Evolutionary conservation across 2,888 invertebrate genomes (phyloP).

Genomic region (Drosophila mayaguana): DNA sequence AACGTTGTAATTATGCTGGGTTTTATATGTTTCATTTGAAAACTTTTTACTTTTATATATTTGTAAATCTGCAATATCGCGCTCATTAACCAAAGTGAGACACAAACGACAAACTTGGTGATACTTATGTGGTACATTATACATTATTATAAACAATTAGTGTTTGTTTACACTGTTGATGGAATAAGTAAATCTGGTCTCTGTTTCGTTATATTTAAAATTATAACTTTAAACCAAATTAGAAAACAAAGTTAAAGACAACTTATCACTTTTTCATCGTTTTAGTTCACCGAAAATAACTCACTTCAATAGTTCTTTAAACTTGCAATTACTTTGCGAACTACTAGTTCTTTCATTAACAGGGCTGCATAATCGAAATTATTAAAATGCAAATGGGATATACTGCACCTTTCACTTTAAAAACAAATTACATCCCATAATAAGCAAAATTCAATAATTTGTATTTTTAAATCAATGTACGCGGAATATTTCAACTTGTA

Average conservation of each 20-base stretch:
- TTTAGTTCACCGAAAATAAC: conserved; percentile 67
- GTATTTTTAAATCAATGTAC: no score
- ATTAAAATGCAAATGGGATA: not conserved
- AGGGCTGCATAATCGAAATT: conserved; percentile 5
- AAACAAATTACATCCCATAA: no score
- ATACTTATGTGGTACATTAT: conserved; percentile 96
- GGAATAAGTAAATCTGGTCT: conserved; percentile 47
- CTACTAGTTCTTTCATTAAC: conserved; percentile 42
- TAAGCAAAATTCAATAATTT: no score
- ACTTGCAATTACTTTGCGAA: conserved; percentile 34
- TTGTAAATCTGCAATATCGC: conserved; percentile 89
- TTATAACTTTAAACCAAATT: conserved; percentile 74
- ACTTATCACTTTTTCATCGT: conserved; percentile 76
- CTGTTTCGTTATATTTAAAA: conserved; percentile 62
- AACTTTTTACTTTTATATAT: conserved; percentile 75
- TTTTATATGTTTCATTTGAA: conserved; percentile 31
- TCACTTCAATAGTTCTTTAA: conserved; percentile 48
- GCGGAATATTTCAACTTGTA: no score
- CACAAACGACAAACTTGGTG: conserved; percentile 97
- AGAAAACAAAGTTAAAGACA: conserved; percentile 76
- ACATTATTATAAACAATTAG: conserved; percentile 88
- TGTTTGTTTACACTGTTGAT: conserved; percentile 46
- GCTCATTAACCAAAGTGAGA: conserved; percentile 91
- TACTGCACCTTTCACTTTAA: no score
- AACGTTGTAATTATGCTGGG: conserved; percentile 20